Conservation (phyloP, 2,888 invertebrate genomes). For the Parascotia fuliginaria region DNA sequence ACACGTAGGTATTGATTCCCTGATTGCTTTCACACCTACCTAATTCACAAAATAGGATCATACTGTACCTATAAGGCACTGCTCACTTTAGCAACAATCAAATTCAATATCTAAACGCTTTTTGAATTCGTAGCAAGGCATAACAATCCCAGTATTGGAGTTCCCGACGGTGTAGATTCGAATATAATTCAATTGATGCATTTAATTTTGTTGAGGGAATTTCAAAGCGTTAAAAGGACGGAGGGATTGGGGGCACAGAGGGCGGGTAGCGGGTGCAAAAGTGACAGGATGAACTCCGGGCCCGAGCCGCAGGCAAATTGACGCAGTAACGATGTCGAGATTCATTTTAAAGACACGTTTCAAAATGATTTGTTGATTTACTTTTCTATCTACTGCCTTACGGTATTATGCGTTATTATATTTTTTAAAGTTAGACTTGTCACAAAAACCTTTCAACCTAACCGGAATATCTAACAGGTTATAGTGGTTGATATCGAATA, state of each 20-base stretch:
- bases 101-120: constrained; percentile 51
- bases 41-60: constrained; percentile 12
- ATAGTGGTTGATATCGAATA: background rate
- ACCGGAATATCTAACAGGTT: background rate
- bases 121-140: constrained; percentile 44
- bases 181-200: constrained; percentile 67
- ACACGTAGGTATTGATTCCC: background rate
- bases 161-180: constrained; percentile 61
- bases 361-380: constrained; percentile 44
- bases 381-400: constrained; percentile 19
- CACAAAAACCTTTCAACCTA: background rate
- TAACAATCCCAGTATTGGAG: constrained; percentile 57
- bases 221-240: constrained; percentile 71
- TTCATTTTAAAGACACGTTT: constrained; percentile 59
- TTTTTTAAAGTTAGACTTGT: background rate
- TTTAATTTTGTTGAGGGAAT: constrained; percentile 72
- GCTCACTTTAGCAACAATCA: constrained; percentile 35
- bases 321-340: constrained; percentile 59
- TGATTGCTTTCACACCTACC: background rate
- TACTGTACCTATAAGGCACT: constrained; percentile 16
- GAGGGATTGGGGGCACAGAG: constrained; percentile 58
- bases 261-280: constrained; percentile 66
- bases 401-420: too few species aligned
- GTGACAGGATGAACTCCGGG: constrained; percentile 61
- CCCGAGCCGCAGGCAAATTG: constrained; percentile 59